Conservation (phyloP, 2,888 invertebrate genomes). For the Melanchra persicariae region DNA sequence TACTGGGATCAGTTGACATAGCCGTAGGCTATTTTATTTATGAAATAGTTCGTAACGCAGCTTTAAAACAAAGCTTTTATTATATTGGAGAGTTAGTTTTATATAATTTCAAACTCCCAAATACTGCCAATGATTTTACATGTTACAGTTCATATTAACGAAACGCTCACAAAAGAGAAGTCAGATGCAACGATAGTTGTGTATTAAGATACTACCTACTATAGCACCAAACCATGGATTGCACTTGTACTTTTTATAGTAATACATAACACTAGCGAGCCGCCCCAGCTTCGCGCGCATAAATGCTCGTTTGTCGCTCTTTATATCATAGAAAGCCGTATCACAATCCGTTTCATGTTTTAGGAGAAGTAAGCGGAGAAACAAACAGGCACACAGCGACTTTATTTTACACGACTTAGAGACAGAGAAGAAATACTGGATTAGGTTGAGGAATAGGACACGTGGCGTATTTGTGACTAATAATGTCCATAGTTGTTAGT, state of each 20-base stretch:
- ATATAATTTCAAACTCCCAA: neutral
- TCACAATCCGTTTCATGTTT: too few species aligned
- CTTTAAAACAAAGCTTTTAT: conserved; percentile 1
- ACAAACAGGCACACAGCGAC: too few species aligned
- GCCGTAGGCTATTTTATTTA: neutral
- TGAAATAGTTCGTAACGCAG: neutral
- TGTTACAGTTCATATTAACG: neutral
- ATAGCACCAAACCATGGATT: neutral
- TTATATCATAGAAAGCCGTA: too few species aligned
- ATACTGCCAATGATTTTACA: neutral
- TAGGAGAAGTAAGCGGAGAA: too few species aligned
- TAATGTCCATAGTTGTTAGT: too few species aligned
- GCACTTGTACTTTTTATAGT: neutral
- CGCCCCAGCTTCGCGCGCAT: too few species aligned
- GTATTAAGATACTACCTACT: neutral
- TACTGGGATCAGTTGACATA: conserved; percentile 12
- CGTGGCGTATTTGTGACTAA: neutral
- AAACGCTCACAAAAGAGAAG: neutral
- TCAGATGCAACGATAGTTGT: neutral
- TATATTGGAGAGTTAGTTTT: neutral
- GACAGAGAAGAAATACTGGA: neutral
- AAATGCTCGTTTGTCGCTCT: too few species aligned
- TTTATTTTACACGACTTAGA: neutral
- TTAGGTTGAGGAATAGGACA: neutral
- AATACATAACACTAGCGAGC: too few species aligned